Evolutionary conservation across 2,113 vertebrate genomes (phyloP), one percentile per base, ranked within the genome.

Genomic region (Holacanthus passer): DNA sequence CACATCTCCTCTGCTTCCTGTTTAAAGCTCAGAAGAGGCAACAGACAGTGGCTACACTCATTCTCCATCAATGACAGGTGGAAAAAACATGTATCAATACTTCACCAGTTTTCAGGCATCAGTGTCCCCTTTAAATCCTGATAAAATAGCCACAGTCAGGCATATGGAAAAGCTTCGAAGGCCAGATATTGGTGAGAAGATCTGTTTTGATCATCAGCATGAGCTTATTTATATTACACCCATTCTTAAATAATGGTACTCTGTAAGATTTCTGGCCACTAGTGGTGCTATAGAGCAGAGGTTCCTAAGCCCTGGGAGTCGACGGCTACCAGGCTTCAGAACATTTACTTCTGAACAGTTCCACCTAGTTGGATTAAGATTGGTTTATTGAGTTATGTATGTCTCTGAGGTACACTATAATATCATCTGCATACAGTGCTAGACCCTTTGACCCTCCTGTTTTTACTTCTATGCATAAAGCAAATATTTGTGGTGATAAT

Each of bases 1-100:
- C 39, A 19, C 77, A 74, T 84, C 70, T 27, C 48, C 3, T n/a
- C 64, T 24, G 1, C 64, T 63, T 84, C 76, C 64, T 68, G 48
- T 64, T 64, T 56, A 32, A 41, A 31, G 37, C 17, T 32, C 14
- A 2, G 0, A 50, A 37, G 17, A 41, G 58, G 47, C 12, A 63
- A 68, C 67, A 14, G 50, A 43, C 73, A 66, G 50, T 74, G 29
- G 68, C 67, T 83, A 13, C 47, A 19, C 58, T 17, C 27, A 0
- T 29, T 29, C 62, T 27, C 58, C 11, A 4, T 56, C 59, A 35
- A 8, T 2, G 35, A 35, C 47, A 32, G 56, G 19, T 27, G 75
- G 53, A 27, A 45, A 13, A 41, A 6, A 27, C 35, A 24, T 3
- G 35, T 14, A n/a, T 35, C 19, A 11, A 39, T 11, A 20, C 35